Base-by-base conservation (phyloP, 1,140 invertebrate genomes). In the Ditylenchus dipsaci region DNA sequence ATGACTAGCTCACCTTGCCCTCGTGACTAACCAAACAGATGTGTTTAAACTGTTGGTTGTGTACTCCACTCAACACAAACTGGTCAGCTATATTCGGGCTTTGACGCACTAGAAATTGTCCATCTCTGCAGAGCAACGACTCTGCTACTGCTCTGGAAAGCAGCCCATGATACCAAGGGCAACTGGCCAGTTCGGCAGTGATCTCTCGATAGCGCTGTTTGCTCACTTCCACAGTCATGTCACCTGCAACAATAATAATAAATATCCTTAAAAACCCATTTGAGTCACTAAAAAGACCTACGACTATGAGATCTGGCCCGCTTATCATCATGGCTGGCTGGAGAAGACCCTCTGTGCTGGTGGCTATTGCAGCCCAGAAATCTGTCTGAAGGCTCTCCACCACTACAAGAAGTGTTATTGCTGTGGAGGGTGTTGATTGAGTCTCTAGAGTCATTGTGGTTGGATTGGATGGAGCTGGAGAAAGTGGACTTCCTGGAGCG, bases 31-130 rank as follows among this genome's bases (percentile, higher is more conserved):
- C 19, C 61, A 73, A 62, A 49, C 71, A 75, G 30, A 73, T 67
- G 33, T 73, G 72, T 42, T 63, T 58, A 19, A 45, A 26, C 58
- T 65, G 38, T 56, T 59, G 29, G 21, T 67, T 59, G 26, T 73
- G 13, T 33, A 60, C 73, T 13, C 72, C 71, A 57, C 45, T 60
- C 43, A 73, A 43, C 23, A 73, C 63, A 61, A 73, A 67, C 57
- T 75, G 60, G 19, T 67, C 33, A 9, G 59, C 33, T 29, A 57
- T 73, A 17, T 76, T 71, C 1, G 69, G 71, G 42, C 68, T 72
- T 33, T 67, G 43, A 17, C 71, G 60, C 42, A 73, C 71, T 27
- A 73, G 29, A 57, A 73, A 73, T 21, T 73, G 63, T 17, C 71
- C 71, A 58, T 73, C 59, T 53, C 61, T 38, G 21, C 58, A 33